Evolutionary conservation across 2,888 invertebrate species (phyloP).

Genomic region (Metacarcinus magister): DNA sequence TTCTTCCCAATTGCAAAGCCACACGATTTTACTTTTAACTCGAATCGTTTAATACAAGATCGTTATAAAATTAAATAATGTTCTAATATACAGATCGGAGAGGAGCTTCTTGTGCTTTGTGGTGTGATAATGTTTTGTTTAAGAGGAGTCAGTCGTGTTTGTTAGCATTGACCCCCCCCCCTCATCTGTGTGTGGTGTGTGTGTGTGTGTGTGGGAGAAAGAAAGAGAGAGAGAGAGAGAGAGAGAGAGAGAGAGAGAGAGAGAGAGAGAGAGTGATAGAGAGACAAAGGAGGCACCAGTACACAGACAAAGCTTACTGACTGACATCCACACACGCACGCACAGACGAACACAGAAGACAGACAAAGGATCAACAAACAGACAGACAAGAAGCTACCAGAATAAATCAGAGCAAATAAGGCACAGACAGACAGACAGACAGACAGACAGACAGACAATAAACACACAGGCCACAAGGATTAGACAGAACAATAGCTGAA

Average conservation of each 20-base stretch:
- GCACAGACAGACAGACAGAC: neutral
- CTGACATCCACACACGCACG: neutral
- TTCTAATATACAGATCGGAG: neutral
- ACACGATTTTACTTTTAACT: neutral
- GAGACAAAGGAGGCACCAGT: neutral
- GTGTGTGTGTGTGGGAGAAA: neutral
- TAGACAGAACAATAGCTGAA: neutral
- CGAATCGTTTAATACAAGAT: neutral
- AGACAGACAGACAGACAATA: neutral
- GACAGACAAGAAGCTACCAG: neutral
- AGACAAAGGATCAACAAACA: neutral
- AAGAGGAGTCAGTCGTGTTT: neutral
- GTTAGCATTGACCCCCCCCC: too few relatives aligned
- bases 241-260: constrained; percentile 41
- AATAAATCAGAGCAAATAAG: neutral
- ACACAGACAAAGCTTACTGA: neutral
- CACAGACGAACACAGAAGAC: neutral
- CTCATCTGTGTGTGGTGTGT: too few relatives aligned
- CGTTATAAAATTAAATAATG: neutral
- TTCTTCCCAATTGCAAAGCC: neutral
- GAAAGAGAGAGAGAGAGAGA: constrained; percentile 45
- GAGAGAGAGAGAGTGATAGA: neutral
- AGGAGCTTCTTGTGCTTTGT: neutral
- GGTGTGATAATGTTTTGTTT: neutral
- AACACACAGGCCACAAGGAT: neutral